Percentiles rank a stretch among this genome's conserved stretches.
Conservation (phyloP, 2,888 invertebrate genomes). For the Scaptomyza flava region DNA sequence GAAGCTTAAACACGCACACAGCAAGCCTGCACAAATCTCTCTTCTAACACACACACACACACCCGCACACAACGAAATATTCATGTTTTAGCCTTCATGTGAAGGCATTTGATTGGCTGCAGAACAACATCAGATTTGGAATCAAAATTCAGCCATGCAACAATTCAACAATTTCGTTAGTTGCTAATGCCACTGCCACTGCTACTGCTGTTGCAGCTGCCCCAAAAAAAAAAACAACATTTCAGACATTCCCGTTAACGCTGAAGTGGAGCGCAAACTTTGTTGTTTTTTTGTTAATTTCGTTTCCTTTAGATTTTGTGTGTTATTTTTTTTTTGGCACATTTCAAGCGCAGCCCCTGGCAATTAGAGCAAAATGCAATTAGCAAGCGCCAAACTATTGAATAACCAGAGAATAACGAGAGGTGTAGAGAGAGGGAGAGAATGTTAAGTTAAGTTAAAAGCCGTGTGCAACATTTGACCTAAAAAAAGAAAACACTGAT, state of each 20-base stretch:
- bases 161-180: constrained; percentile 47
- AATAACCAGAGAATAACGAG: constrained; percentile 65
- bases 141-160: constrained; percentile 52
- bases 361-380: constrained; percentile 75
- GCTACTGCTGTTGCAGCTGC: constrained; percentile 12
- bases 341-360: constrained; percentile 67
- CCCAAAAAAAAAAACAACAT: constrained; percentile 30
- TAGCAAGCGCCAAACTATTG: constrained; percentile 68
- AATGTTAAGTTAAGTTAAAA: not conserved
- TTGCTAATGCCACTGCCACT: not conserved
- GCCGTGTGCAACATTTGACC: constrained; percentile 54
- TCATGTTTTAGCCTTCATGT: constrained; percentile 45
- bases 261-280: constrained; percentile 3
- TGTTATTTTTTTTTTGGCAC: constrained; percentile 49
- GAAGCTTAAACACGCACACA: constrained; percentile 5
- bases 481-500: constrained; percentile 56
- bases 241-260: constrained; percentile 39
- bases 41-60: constrained; percentile 1
- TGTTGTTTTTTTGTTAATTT: not conserved
- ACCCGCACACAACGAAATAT: constrained; percentile 7
- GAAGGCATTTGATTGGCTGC: constrained; percentile 51
- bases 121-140: constrained; percentile 30
- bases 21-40: not conserved
- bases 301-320: not conserved
- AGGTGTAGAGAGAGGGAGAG: not conserved